phyloP scores from a whole-genome alignment of 2,888 invertebrate genomes.

The Apantesis nais region DNA sequence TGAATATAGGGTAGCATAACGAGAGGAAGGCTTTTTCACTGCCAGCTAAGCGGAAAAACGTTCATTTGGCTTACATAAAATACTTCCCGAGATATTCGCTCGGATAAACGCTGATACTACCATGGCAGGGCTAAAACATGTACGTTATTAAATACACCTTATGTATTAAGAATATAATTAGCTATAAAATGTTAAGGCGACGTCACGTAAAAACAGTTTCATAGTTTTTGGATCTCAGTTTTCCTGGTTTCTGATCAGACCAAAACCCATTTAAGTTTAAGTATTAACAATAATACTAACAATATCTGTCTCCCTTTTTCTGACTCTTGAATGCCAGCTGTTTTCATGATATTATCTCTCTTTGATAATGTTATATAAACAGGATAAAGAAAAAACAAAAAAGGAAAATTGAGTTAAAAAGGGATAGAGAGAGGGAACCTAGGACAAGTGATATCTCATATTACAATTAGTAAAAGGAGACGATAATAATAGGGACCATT shows the following conservation, averaged over 20 bases:
- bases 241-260: background rate
- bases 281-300: too few species aligned
- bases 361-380: background rate
- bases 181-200: background rate
- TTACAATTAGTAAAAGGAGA: background rate
- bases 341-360: background rate
- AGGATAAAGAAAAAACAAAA: background rate
- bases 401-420: background rate
- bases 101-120: slow-evolving; percentile 51
- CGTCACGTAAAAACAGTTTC: background rate
- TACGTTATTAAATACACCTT: slow-evolving; percentile 3
- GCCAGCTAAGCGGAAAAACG: slow-evolving; percentile 62
- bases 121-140: slow-evolving; percentile 8
- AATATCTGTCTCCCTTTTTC: background rate
- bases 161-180: background rate
- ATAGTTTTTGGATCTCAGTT: background rate
- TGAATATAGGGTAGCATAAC: slow-evolving; percentile 32
- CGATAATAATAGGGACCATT: too few species aligned
- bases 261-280: too few species aligned
- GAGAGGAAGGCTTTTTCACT: slow-evolving; percentile 46
- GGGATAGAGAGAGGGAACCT: background rate
- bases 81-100: slow-evolving; percentile 51
- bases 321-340: background rate
- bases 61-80: slow-evolving; percentile 69
- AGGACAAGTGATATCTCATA: background rate